Evolutionary conservation across 1,140 invertebrate species (phyloP), one percentile per base, ranked within the genome.

Genomic region (Battus philenor): DNA sequence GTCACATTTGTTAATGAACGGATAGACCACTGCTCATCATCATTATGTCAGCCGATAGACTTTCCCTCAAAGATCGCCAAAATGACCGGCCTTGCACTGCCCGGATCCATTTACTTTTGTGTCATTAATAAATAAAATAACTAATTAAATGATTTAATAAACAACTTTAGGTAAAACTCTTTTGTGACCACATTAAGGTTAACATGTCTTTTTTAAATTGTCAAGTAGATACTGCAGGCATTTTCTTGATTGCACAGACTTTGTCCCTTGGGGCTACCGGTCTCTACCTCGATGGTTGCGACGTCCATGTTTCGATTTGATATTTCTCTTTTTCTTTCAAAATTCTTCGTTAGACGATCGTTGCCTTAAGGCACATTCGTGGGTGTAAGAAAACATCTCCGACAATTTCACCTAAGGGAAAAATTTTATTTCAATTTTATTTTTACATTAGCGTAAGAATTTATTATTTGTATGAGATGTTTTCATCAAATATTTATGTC

Each of bases 171-270:
- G n/a, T n/a, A n/a, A n/a, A n/a, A n/a, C n/a, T n/a, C n/a, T n/a
- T n/a, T n/a, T n/a, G n/a, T n/a, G n/a, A n/a, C n/a, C n/a, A n/a
- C n/a, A n/a, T n/a, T n/a, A n/a, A n/a, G n/a, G n/a, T n/a, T n/a
- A n/a, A n/a, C n/a, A n/a, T n/a, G n/a, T n/a, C n/a, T n/a, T n/a
- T 41, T 6, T 12, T 41, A 27, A 41, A 29, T 41, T 29, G 38
- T 41, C 13, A 26, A 41, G 5, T 16, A 26, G 38, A 27, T 41
- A 41, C n/a, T n/a, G n/a, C 18, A 27, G 38, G 22, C 17, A 41
- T 41, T 41, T 41, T 41, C 38, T 17, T 41, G 38, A 41, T 41
- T 41, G 38, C 24, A 12, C 10, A 20, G 33, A 36, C 38, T 27
- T 41, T 2, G 12, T 41, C 38, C 38, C 38, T 41, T 11, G 38